Evolutionary conservation across 1,140 invertebrate genomes (phyloP), one percentile per base, ranked within the genome.

Genomic region (silkworm (Bombyx mori)): DNA sequence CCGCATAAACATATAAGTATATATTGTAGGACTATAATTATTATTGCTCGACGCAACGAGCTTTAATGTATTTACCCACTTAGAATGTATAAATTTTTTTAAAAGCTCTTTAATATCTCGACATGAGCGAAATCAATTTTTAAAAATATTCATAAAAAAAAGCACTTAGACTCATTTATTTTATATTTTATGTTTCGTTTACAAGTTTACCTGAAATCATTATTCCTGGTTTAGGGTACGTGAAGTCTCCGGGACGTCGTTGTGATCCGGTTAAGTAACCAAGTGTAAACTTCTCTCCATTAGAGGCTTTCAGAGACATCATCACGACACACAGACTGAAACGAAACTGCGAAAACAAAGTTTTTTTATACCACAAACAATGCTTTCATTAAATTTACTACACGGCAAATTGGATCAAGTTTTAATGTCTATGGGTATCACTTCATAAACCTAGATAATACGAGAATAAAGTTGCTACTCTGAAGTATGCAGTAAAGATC

Each of bases 231-330:
- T 92, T 89, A 49, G 91, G 90, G 79, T 96, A 97, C 68, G 92
- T 92, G 45, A 91, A 85, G 78, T 97, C 94, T 3, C 93, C 92
- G 7, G 91, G 91, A 47, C 90, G 88, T 48, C 95, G 82, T 66
- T 94, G 91, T 1, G 94, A 95, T 0, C 95, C 95, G 0, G 93
- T 95, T 47, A 95, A 82, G 75, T 94, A 95, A n/a, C 93, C 93
- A 51, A 95, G 80, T 26, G 89, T 91, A 70, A 92, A 92, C 49
- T 73, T 82, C 55, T 84, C 82, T 22, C 73, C 79, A n/a, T 60
- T 62, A 8, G 74, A 67, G 52, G 54, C 68, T 46, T 64, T 59
- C 10, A 79, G 26, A 18, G 57, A 44, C 10, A 72, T 42, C n/a
- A 77, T 53, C 44, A 82, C 58, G 52, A 79, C 49, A 44, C 61